Evolutionary conservation across 2,113 vertebrate genomes (phyloP).

Genomic region (Corydoras sp.): DNA sequence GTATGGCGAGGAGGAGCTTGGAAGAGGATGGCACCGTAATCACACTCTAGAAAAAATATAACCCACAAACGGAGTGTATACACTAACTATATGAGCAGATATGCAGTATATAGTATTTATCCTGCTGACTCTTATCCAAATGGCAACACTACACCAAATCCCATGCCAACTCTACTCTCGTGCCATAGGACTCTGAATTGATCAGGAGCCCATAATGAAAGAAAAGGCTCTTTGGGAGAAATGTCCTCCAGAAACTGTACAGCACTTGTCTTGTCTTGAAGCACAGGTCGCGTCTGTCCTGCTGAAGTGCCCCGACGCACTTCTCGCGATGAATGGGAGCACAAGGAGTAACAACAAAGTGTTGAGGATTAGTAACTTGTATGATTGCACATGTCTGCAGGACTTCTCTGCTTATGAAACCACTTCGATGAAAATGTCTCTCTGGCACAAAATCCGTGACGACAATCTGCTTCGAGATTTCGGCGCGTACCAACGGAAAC

Average conservation of each 20-base stretch:
- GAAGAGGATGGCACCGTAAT: slow-evolving; percentile 97
- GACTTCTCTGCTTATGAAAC: slow-evolving; percentile 3
- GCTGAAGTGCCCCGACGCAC: slow-evolving; percentile 18
- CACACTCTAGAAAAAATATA: slow-evolving; percentile 73
- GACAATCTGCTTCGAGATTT: slow-evolving; percentile 45
- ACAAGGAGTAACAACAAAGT: slow-evolving; percentile 29
- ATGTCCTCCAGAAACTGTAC: slow-evolving; percentile 25
- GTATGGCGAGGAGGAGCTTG: slow-evolving; percentile 58
- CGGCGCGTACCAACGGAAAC: slow-evolving; percentile 20
- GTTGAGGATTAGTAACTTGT: slow-evolving; percentile 1
- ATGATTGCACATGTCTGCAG: slow-evolving; percentile 30
- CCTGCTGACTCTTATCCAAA: slow-evolving; percentile 10
- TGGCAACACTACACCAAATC: neutral
- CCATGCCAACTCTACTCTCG: slow-evolving; percentile 24
- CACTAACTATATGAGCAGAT: slow-evolving; percentile 9
- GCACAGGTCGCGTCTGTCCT: slow-evolving; percentile 19
- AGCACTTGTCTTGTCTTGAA: slow-evolving; percentile 46
- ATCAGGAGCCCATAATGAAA: neutral
- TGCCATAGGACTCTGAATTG: slow-evolving; percentile 52
- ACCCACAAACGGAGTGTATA: neutral
- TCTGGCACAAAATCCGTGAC: slow-evolving; percentile 20
- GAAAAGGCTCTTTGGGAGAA: neutral
- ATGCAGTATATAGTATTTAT: slow-evolving; percentile 1
- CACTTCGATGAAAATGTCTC: slow-evolving; percentile 5
- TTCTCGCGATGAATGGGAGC: neutral